Conservation (phyloP, 1,140 invertebrate species). For the Tribolium castaneum region DNA sequence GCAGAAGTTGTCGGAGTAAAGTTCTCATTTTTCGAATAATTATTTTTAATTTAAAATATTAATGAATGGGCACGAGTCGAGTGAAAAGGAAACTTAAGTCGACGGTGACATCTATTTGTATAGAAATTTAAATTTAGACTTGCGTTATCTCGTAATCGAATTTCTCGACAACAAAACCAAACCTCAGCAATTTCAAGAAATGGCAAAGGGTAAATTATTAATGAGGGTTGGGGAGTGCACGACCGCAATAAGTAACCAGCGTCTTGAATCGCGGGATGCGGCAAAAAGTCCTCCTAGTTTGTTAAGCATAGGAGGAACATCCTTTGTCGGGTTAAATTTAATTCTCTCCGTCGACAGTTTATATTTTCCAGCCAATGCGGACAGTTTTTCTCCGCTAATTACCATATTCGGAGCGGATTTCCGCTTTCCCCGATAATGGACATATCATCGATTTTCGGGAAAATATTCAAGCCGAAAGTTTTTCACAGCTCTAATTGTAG, state of each 20-base stretch:
- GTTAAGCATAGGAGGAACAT: constrained; percentile 28
- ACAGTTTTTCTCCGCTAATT: constrained; percentile 22
- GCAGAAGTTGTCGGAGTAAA: not conserved
- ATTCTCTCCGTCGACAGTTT: constrained; percentile 33
- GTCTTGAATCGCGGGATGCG: constrained; percentile 20
- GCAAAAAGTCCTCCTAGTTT: constrained; percentile 25
- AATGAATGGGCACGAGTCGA: constrained; percentile 38
- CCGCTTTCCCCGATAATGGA: constrained; percentile 9
- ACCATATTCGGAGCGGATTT: constrained; percentile 21
- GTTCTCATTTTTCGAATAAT: constrained; percentile 13
- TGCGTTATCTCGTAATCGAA: constrained; percentile 47
- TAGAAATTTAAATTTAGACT: constrained; percentile 45
- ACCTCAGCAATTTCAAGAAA: constrained; percentile 42
- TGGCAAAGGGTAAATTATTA: constrained; percentile 40
- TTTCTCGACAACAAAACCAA: constrained; percentile 39
- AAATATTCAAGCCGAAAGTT: not conserved
- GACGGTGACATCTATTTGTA: constrained; percentile 29
- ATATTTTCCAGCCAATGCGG: constrained; percentile 19
- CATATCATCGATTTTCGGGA: not conserved
- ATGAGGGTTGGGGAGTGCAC: constrained; percentile 35
- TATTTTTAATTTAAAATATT: constrained; percentile 42
- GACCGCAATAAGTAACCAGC: constrained; percentile 31
- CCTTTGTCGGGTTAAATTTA: constrained; percentile 32
- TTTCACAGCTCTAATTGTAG: not conserved
- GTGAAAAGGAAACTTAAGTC: constrained; percentile 22